Evolutionary conservation across 2,888 invertebrate species (phyloP).

Genomic region (Caenorhabditis afra): DNA sequence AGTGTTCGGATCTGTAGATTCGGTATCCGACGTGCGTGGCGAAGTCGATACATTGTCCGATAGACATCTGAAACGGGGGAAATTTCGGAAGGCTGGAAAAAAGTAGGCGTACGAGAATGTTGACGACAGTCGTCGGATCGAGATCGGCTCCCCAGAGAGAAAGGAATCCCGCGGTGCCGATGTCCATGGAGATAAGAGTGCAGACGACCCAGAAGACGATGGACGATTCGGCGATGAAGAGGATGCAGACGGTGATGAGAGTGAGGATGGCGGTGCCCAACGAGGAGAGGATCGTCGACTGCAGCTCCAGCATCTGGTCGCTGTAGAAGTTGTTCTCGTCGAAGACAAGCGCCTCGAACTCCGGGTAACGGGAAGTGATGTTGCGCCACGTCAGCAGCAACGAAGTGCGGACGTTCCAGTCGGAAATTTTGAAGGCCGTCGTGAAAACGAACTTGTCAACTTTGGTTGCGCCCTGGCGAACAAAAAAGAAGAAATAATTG

Average conservation of each 20-base stretch:
- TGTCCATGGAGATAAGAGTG: conserved; percentile 77
- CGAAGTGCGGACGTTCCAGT: conserved; percentile 78
- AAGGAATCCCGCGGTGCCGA: conserved; percentile 78
- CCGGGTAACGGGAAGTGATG: conserved; percentile 76
- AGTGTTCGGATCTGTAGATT: conserved; percentile 70
- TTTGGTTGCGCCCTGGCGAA: conserved; percentile 69
- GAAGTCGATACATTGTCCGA: conserved; percentile 80
- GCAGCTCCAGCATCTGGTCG: conserved; percentile 79
- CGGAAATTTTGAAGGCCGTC: conserved; percentile 74
- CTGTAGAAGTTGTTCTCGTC: conserved; percentile 80
- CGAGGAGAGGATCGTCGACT: conserved; percentile 76
- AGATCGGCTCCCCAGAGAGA: conserved; percentile 80
- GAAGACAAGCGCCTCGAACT: conserved; percentile 79
- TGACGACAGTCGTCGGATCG: conserved; percentile 80
- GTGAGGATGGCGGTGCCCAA: conserved; percentile 79
- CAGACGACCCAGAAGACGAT: conserved; percentile 80
- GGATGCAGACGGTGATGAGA: conserved; percentile 74
- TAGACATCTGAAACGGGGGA: conserved; percentile 74
- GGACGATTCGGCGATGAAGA: conserved; percentile 78
- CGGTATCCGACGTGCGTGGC: conserved; percentile 80
- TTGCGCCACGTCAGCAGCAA: conserved; percentile 79
- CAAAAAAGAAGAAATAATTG: conserved; percentile 4
- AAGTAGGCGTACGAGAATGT: conserved; percentile 73
- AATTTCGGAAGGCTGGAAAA: not conserved
- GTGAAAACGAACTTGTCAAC: conserved; percentile 79